A percentile compares a stretch with the other conserved stretches of the same genome.
Evolutionary conservation across 1,140 invertebrate genomes (phyloP).

Genomic region (Bombus superbus): DNA sequence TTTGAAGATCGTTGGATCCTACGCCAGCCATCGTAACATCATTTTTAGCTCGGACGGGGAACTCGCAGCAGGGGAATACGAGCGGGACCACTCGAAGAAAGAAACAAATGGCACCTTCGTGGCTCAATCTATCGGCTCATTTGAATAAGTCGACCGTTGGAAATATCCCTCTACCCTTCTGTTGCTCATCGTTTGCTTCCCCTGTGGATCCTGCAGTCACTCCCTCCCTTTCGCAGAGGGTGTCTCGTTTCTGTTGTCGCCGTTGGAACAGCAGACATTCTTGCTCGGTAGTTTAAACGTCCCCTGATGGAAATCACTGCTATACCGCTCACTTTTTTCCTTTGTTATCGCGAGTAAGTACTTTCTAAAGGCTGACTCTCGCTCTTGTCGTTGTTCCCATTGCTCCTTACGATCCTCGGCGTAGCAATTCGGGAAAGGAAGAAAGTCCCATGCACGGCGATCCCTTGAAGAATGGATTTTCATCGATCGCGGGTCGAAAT

Average conservation of each 20-base stretch:
- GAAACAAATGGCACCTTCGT: slow-evolving; percentile 77
- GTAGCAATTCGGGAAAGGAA: not conserved
- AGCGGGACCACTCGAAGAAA: slow-evolving; percentile 56
- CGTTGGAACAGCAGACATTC: slow-evolving; percentile 47
- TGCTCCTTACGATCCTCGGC: not conserved
- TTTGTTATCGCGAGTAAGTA: slow-evolving; percentile 9
- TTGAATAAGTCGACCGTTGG: slow-evolving; percentile 75
- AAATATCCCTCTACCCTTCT: slow-evolving; percentile 16
- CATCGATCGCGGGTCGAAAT: slow-evolving; percentile 21
- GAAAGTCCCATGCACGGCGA: not conserved
- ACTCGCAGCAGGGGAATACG: slow-evolving; percentile 29
- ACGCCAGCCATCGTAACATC: not conserved
- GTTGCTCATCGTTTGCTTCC: slow-evolving; percentile 8
- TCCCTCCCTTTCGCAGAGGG: not conserved
- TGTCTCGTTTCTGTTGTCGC: slow-evolving; percentile 35
- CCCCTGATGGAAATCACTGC: slow-evolving; percentile 61
- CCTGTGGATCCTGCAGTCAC: slow-evolving; percentile 26
- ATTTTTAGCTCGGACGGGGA: not conserved
- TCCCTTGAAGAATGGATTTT: not conserved
- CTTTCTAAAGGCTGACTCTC: slow-evolving; percentile 39
- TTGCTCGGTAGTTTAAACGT: slow-evolving; percentile 58
- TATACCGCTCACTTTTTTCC: slow-evolving; percentile 48
- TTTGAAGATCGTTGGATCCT: not conserved
- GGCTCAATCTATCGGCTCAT: slow-evolving; percentile 77
- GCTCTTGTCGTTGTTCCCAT: slow-evolving; percentile 12